Evolutionary conservation across 2,113 vertebrate genomes (phyloP), one percentile per base, ranked within the genome.

Genomic region (Tyto alba): DNA sequence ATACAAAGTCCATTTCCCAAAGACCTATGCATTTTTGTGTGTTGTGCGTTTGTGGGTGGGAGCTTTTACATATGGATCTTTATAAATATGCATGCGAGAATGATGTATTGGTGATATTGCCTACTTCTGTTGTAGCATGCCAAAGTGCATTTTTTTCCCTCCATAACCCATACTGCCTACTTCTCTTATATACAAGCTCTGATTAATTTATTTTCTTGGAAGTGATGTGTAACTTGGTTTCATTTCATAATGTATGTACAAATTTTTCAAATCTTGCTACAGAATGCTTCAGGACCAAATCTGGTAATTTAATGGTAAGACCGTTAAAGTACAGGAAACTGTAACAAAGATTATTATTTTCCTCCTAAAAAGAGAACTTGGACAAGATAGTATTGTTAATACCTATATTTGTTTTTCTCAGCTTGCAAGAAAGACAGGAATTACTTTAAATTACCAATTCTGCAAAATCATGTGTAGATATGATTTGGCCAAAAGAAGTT

Each of bases 281-380:
- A 73, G 75, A 88, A 60, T 91, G 34, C 78, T 88, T 89, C 74
- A 62, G 74, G 41, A 66, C 45, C 45, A 76, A 73, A 85, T 91
- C 69, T 1, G 2, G 73, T 55, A 56, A 87, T 87, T 91, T 66
- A 68, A 10, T 34, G 48, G 48, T 78, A 75, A 89, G 73, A 79
- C 85, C 64, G 64, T 71, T 85, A 9, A 84, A 82, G 73, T 87
- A 93, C 80, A 93, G 87, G 93, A 89, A 96, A 45, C 16, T 60
- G 26, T 94, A 82, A 90, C 73, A 92, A 78, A 82, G 71, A 85
- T 30, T 56, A 84, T 92, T 84, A 72, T 87, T 95, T 96, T 89
- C 23, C 48, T 78, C 19, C 43, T 78, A 68, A 85, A 69, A 11
- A 69, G 23, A 76, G 48, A 91, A 69, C 40, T 88, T 53, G 21